Evolutionary conservation across 1,140 invertebrate genomes (phyloP).

Genomic region (Octopus sinensis): DNA sequence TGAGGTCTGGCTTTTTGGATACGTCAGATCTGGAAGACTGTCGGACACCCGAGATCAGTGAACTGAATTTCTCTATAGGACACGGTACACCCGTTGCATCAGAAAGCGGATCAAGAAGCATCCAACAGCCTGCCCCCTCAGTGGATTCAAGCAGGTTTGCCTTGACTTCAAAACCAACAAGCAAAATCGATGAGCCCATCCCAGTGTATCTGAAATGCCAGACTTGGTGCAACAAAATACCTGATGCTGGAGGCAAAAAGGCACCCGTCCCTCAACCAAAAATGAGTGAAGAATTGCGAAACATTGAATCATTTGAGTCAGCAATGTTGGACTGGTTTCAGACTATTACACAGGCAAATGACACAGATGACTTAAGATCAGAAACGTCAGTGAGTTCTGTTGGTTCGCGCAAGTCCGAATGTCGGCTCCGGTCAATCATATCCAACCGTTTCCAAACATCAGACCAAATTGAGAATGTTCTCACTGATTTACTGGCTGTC

Average conservation of each 20-base stretch:
- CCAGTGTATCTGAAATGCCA: background rate
- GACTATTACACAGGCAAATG: background rate
- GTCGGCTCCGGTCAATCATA: background rate
- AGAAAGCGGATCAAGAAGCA: background rate
- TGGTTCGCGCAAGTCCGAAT: background rate
- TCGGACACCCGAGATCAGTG: background rate
- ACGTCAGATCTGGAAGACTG: background rate
- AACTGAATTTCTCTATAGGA: background rate
- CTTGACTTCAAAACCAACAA: background rate
- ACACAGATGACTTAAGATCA: background rate
- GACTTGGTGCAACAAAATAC: background rate
- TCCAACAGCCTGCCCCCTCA: background rate
- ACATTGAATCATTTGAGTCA: conserved; percentile 5
- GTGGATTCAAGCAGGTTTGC: background rate
- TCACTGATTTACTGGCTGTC: background rate
- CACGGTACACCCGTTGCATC: background rate
- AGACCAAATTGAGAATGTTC: background rate
- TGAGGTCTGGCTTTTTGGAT: background rate
- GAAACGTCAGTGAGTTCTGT: background rate
- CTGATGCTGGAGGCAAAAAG: background rate
- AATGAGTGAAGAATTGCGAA: background rate
- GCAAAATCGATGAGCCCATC: background rate
- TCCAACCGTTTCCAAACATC: background rate
- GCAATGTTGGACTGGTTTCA: conserved; percentile 3
- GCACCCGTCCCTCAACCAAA: background rate